Conservation (phyloP, 1,140 invertebrate genomes). For the Apocrypta bakeri region DNA sequence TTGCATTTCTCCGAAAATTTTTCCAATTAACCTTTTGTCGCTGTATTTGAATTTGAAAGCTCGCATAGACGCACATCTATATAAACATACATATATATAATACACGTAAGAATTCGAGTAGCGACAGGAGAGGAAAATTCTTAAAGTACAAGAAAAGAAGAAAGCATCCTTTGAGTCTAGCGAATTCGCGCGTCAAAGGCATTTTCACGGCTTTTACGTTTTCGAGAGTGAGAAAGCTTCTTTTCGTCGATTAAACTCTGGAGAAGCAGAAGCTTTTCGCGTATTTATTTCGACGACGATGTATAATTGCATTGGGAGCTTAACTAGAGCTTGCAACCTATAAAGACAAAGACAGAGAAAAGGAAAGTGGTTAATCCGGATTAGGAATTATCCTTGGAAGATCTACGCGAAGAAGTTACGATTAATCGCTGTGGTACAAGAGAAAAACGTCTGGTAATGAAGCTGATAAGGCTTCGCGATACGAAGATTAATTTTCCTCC, state of each 20-base stretch:
- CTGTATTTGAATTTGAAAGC: neutral
- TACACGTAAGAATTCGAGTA: neutral
- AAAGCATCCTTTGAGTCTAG: neutral
- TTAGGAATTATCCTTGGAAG: neutral
- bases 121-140: neutral
- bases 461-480: neutral
- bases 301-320: neutral
- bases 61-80: neutral
- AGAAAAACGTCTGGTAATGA: neutral
- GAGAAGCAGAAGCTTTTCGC: neutral
- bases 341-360: neutral
- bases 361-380: neutral
- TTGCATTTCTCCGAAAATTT: constrained; percentile 11
- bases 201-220: neutral
- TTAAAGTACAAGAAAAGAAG: constrained; percentile 13
- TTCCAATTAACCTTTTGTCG: neutral
- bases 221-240: neutral
- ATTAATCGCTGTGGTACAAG: neutral
- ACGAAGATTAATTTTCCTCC: neutral
- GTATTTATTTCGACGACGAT: neutral
- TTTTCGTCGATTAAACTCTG: neutral
- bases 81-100: neutral
- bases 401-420: neutral
- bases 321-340: neutral
- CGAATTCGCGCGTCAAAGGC: neutral